Percentiles rank a stretch among this genome's conserved stretches.
Conservation (phyloP, 2,888 invertebrate species). For the Globia sparganii region DNA sequence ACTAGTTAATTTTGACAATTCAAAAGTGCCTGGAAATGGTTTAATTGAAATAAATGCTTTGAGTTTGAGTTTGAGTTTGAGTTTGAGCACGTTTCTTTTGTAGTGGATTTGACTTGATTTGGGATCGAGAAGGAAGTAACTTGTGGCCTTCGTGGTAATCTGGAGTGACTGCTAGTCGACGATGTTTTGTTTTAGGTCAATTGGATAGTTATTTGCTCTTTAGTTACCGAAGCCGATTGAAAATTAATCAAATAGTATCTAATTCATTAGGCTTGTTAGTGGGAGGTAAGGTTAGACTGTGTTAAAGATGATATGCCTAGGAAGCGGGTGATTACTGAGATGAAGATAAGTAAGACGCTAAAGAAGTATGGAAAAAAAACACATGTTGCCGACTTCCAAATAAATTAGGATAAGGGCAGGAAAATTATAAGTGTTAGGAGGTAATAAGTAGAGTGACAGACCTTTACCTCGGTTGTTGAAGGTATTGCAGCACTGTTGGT, state of each 20-base stretch:
- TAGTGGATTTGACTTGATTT: conserved; percentile 61
- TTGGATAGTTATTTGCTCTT: not conserved
- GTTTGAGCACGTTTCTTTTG: conserved; percentile 83
- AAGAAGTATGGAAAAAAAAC: not conserved
- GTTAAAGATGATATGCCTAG: not conserved
- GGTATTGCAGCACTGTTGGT: no score
- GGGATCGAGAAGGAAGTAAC: not conserved
- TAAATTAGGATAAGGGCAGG: not conserved
- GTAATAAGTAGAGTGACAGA: no score
- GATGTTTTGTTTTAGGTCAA: conserved; percentile 4
- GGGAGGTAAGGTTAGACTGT: not conserved
- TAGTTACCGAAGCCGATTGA: not conserved
- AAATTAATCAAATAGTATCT: not conserved
- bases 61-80: no score
- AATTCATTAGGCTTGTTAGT: not conserved
- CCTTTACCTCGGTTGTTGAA: no score
- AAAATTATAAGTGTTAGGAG: no score
- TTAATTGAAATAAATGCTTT: no score
- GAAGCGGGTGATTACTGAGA: not conserved
- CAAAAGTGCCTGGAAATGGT: no score
- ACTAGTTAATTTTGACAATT: no score
- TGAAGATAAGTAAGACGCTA: no score
- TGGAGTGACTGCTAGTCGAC: not conserved
- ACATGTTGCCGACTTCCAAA: not conserved
- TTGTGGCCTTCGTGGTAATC: conserved; percentile 4